phyloP scores from a whole-genome alignment of 1,140 invertebrate species.

The Lepidostoma basale region DNA sequence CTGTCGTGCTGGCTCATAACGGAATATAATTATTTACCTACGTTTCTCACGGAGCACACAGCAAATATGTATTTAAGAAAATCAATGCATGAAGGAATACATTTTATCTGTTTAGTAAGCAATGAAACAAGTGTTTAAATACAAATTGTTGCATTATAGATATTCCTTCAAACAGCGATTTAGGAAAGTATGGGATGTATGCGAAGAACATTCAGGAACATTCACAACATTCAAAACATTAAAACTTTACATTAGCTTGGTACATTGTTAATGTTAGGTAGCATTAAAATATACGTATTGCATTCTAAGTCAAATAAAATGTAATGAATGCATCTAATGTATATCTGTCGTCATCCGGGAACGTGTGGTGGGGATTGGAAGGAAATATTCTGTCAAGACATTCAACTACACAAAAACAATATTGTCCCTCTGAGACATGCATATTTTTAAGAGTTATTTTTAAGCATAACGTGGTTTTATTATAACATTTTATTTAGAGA shows the following conservation, averaged over 20 bases:
- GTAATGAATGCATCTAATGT: conserved; percentile 14
- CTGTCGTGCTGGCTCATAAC: conserved; percentile 15
- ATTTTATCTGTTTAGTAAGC: not conserved
- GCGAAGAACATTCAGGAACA: conserved; percentile 21
- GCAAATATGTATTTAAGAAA: conserved; percentile 10
- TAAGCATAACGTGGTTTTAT: too few relatives aligned
- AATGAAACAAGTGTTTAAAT: not conserved
- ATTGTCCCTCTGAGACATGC: not conserved
- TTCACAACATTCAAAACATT: conserved; percentile 23
- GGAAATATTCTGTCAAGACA: too few relatives aligned
- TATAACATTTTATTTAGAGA: not conserved
- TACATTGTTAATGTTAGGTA: too few relatives aligned
- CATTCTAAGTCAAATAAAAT: not conserved
- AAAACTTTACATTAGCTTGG: not conserved
- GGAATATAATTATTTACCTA: not conserved
- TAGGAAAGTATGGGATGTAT: conserved; percentile 14
- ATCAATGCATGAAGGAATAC: conserved; percentile 31
- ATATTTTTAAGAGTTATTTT: too few relatives aligned
- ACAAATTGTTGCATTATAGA: not conserved
- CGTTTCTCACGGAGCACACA: conserved; percentile 22
- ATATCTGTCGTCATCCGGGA: conserved; percentile 2
- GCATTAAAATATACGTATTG: not conserved
- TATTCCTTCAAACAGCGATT: conserved; percentile 24
- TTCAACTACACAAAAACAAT: not conserved
- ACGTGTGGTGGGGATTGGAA: not conserved